Conservation (phyloP, 2,888 invertebrate genomes). For the Nomada hirtipes region DNA sequence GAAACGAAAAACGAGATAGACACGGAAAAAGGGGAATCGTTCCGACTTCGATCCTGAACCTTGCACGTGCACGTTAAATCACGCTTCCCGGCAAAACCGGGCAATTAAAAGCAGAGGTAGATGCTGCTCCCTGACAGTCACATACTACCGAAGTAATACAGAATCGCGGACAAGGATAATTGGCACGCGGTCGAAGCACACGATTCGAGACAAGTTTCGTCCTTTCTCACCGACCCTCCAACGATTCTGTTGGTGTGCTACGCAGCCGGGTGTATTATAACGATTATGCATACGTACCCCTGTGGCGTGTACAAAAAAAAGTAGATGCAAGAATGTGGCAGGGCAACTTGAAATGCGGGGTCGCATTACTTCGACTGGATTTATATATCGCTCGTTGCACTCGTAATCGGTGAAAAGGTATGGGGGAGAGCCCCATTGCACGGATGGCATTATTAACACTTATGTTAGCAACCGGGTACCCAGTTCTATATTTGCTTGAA, state of each 20-base stretch:
- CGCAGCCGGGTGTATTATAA: conserved; percentile 31
- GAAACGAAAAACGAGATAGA: neutral
- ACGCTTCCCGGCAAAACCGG: conserved; percentile 2
- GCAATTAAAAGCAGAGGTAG: conserved; percentile 13
- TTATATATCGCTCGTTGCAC: conserved; percentile 38
- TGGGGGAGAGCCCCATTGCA: neutral
- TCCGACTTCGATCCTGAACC: neutral
- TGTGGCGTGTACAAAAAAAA: conserved; percentile 9
- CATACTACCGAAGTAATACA: conserved; percentile 3
- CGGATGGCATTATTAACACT: neutral
- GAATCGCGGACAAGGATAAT: conserved; percentile 44
- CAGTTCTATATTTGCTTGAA: too few species aligned
- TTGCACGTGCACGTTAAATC: conserved; percentile 4
- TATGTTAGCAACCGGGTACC: too few species aligned
- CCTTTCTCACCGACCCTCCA: neutral
- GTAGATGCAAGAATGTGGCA: conserved; percentile 44
- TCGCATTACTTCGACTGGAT: conserved; percentile 36
- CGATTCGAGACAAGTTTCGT: conserved; percentile 9
- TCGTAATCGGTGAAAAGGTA: neutral
- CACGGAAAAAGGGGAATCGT: neutral
- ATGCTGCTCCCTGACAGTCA: neutral
- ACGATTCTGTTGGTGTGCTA: conserved; percentile 12
- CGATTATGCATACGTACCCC: conserved; percentile 30
- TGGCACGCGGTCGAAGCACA: conserved; percentile 7
- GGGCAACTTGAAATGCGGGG: conserved; percentile 27